Evolutionary conservation across 2,113 vertebrate genomes (phyloP), one percentile per base, ranked within the genome.

Genomic region (Paracanthobrama guichenoti): DNA sequence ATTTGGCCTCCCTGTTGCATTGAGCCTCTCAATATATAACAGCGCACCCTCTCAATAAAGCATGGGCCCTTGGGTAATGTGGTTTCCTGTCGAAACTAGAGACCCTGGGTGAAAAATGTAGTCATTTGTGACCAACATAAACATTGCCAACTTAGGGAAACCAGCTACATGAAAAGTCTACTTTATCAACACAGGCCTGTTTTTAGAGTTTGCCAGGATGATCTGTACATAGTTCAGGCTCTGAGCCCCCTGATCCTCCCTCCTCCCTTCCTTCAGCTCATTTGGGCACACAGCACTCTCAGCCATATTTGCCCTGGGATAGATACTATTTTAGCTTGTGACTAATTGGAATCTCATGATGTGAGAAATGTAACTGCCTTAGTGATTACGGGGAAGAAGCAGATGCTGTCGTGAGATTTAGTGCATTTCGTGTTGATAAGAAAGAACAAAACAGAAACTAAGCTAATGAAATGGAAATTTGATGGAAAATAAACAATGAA

Each of bases 21-120:
- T 59, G 10, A 22, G n/a, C 28, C 39, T 22, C 71, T 74, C 80
- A 26, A 71, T 59, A 35, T 35, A 35, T 80, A 86, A 88, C 86
- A 88, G 84, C 48, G 24, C 69, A 28, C 69, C 83, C 55, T 83
- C 85, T 83, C 83, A 85, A 81, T 57, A 35, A 83, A 57, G 39
- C 71, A 55, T 11, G 74, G 77, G 42, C 88, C 79, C 81, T 26
- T 86, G 84, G 81, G 84, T 42, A 78, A 77, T 35, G 88, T 81
- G 88, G 86, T 82, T 87, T 89, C 86, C 86, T 87, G 86, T 79
- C 73, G 78, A 85, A 75, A 87, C 53, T 69, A 42, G 67, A 77
- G 84, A 80, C 81, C 57, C 6, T 22, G 13, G 72, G 31, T 42
- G 46, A 82, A 87, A 89, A 89, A 82, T 67, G 73, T 55, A 66